These are phyloP conservation scores for Odontesthes bonariensis DNA, from an alignment of 2,113 vertebrate genomes.

Conservation along the genomic window DNA sequence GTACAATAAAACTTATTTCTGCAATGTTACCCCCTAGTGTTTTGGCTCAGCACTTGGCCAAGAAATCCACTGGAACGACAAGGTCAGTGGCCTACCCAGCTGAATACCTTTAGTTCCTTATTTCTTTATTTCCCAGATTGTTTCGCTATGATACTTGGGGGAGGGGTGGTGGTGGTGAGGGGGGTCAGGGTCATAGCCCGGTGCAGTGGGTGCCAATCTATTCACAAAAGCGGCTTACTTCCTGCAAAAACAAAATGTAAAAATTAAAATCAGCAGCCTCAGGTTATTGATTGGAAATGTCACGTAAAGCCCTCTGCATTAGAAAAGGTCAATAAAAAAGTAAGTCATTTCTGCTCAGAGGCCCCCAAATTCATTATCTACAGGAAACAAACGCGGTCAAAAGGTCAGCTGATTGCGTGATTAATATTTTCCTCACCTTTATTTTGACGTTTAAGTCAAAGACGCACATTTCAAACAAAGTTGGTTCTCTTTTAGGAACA, in stretches of 20 bases:
- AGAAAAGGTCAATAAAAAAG: conserved; percentile 14
- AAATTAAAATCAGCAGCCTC: conserved; percentile 27
- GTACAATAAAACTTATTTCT: conserved; percentile 62
- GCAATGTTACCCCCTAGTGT: conserved; percentile 30
- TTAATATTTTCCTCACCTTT: conserved; percentile 1
- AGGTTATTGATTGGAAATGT: conserved; percentile 55
- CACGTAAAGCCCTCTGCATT: conserved; percentile 28
- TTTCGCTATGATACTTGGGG: conserved; percentile 50
- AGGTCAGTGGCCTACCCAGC: conserved; percentile 55
- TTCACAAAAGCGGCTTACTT: conserved; percentile 27
- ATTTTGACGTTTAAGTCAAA: conserved; percentile 17
- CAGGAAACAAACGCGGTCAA: neutral
- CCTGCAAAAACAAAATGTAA: conserved; percentile 12
- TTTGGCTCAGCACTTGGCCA: conserved; percentile 31
- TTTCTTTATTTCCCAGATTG: conserved; percentile 60
- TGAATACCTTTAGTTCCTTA: conserved; percentile 38
- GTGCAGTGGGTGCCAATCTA: conserved; percentile 57
- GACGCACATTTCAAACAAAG: neutral
- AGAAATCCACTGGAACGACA: conserved; percentile 48
- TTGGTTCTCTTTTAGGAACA: neutral
- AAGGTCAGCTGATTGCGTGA: conserved; percentile 10
- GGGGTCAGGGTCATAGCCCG: conserved; percentile 20
- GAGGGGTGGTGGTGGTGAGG: neutral
- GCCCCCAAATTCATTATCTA: conserved; percentile 14
- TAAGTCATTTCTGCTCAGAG: conserved; percentile 5